Conservation (phyloP, 2,113 vertebrate species). For the Sapajus apella region DNA sequence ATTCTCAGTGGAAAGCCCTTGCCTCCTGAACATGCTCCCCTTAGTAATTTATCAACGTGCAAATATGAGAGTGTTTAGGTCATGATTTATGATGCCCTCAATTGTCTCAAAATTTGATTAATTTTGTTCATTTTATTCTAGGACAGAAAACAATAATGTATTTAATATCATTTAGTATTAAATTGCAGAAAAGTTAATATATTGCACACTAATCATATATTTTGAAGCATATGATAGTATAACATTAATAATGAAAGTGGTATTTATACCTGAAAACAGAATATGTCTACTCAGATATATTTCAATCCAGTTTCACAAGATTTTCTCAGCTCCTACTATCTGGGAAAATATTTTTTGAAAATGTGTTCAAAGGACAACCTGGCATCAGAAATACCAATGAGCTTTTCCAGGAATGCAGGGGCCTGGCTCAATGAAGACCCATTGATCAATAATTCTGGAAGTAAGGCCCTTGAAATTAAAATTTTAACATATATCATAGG, state of each 20-base stretch:
- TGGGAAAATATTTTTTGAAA: neutral
- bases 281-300: neutral
- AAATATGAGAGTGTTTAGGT: constrained; percentile 41
- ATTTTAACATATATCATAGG: neutral
- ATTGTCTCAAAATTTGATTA: constrained; percentile 48
- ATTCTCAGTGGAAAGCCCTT: constrained; percentile 25
- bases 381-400: neutral
- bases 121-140: constrained; percentile 41
- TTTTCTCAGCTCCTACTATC: neutral
- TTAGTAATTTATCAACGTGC: constrained; percentile 58
- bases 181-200: neutral
- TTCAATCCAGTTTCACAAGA: neutral
- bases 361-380: neutral
- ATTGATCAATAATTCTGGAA: neutral
- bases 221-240: neutral
- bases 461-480: neutral
- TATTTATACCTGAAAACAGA: neutral
- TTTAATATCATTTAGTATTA: constrained; percentile 41
- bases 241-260: neutral
- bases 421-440: neutral
- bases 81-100: constrained; percentile 55
- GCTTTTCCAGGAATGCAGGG: neutral
- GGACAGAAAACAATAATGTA: constrained; percentile 48
- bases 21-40: neutral
- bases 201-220: neutral